phyloP scores from a whole-genome alignment of 2,797 vertebrate genomes.

The Sandelia bainsii region DNA sequence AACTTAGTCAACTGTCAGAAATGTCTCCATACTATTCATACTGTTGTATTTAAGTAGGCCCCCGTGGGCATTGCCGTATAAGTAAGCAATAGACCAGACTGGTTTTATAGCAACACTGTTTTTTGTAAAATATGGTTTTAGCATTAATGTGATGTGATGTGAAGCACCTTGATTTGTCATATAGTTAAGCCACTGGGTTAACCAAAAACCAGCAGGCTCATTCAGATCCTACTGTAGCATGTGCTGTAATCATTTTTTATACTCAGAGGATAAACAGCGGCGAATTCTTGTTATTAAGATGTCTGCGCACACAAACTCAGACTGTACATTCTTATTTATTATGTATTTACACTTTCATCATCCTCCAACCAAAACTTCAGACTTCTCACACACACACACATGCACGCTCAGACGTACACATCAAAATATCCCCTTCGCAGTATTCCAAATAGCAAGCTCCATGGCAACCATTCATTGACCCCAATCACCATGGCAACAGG shows the following conservation, averaged over 20 bases:
- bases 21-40: not conserved
- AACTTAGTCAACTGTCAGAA: slow-evolving; percentile 11
- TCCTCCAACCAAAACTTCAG: slow-evolving; percentile 41
- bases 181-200: not conserved
- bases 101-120: not conserved
- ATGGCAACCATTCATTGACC: slow-evolving; percentile 81
- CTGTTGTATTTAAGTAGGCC: not conserved
- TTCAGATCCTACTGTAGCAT: not conserved
- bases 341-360: slow-evolving; percentile 35
- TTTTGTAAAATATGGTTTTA: not conserved
- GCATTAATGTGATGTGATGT: not conserved
- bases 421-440: slow-evolving; percentile 62
- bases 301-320: not conserved
- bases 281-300: not conserved
- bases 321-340: slow-evolving; percentile 16
- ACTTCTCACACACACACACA: slow-evolving; percentile 5
- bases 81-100: too few relatives aligned
- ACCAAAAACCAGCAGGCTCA: not conserved
- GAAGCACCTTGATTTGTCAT: not conserved
- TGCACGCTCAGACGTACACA: slow-evolving; percentile 17
- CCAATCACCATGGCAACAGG: slow-evolving; percentile 80
- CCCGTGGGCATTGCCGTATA: too few relatives aligned
- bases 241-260: not conserved
- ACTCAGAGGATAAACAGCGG: not conserved
- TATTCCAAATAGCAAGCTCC: slow-evolving; percentile 74